phyloP scores from a whole-genome alignment of 2,797 vertebrate species.

The Clarias laeviceps region DNA sequence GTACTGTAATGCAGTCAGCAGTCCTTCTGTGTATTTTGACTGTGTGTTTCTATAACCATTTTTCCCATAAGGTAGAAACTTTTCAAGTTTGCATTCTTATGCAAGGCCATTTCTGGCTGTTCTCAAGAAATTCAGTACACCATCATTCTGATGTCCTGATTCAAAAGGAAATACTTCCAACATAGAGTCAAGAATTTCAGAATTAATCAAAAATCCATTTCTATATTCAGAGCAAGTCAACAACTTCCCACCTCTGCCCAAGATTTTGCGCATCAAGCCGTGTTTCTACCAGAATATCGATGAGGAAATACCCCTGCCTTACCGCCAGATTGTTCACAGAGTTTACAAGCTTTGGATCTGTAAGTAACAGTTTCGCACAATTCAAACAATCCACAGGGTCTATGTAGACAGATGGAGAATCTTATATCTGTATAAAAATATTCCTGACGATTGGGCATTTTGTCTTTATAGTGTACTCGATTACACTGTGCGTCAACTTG shows the following conservation, averaged over 20 bases:
- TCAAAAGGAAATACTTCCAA: background rate
- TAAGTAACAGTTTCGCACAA: slow-evolving; percentile 66
- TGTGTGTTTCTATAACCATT: background rate
- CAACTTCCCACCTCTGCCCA: slow-evolving; percentile 91
- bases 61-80: background rate
- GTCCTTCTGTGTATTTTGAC: background rate
- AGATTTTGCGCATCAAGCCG: slow-evolving; percentile 85
- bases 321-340: slow-evolving; percentile 83
- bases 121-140: background rate
- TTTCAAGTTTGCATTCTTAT: background rate
- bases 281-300: slow-evolving; percentile 95
- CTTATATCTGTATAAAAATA: background rate
- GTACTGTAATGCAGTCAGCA: background rate
- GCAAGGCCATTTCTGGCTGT: background rate
- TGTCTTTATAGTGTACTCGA: slow-evolving; percentile 84
- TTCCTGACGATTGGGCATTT: background rate
- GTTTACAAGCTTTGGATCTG: slow-evolving; percentile 92
- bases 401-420: background rate
- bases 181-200: no score
- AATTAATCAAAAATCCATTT: background rate
- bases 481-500: slow-evolving; percentile 83
- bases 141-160: background rate
- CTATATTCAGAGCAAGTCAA: slow-evolving; percentile 78
- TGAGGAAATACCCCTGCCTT: slow-evolving; percentile 86
- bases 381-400: background rate